Conservation (phyloP, 1,140 invertebrate genomes). For the Vanessa tameamea region DNA sequence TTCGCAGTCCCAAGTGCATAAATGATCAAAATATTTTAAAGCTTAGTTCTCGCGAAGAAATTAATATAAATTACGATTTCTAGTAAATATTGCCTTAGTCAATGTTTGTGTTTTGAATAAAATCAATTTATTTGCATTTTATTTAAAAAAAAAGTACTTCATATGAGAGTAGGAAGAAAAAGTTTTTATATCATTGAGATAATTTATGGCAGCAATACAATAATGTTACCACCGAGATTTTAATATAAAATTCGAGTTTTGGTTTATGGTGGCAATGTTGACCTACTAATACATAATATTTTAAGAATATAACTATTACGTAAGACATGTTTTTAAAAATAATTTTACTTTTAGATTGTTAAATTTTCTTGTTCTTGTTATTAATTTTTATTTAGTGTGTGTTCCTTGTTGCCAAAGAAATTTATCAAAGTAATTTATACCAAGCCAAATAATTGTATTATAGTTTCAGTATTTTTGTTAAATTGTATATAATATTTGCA, state of each 20-base stretch:
- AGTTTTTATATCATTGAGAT: not conserved
- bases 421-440: constrained; percentile 53
- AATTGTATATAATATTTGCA: constrained; percentile 72
- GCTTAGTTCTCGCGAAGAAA: not conserved
- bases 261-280: constrained; percentile 41
- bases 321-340: constrained; percentile 60
- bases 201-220: constrained; percentile 21
- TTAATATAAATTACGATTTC: not conserved
- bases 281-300: constrained; percentile 37
- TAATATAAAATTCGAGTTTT: constrained; percentile 37
- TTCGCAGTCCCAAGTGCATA: constrained; percentile 4
- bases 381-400: constrained; percentile 73
- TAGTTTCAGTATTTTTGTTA: constrained; percentile 73
- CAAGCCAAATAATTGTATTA: constrained; percentile 57
- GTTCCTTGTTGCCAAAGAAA: constrained; percentile 80
- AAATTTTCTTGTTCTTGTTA: constrained; percentile 77
- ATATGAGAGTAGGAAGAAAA: not conserved
- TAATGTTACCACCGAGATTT: constrained; percentile 39
- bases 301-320: constrained; percentile 21
- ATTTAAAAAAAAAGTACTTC: not conserved
- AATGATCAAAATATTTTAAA: constrained; percentile 19
- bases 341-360: constrained; percentile 68
- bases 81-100: too few species aligned
- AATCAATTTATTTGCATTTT: constrained; percentile 14
- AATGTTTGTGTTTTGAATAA: too few species aligned